These are phyloP conservation scores for Thaumatotibia leucotreta DNA, from an alignment of 1,140 invertebrate species.

Conservation along the genomic window DNA sequence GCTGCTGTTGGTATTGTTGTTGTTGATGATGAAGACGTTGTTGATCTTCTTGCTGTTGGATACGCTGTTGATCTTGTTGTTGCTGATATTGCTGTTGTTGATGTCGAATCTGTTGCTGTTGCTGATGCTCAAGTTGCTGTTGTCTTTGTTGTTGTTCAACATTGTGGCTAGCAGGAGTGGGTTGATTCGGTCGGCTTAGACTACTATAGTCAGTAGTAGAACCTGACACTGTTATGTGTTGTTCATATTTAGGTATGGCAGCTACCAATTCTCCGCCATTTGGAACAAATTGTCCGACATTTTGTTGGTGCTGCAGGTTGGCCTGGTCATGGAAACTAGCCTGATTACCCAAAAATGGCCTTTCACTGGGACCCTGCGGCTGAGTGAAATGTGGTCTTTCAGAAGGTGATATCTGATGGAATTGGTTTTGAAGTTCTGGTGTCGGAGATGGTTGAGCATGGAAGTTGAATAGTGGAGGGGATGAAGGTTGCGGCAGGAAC, in stretches of 20 bases:
- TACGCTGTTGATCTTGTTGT: conserved; percentile 28
- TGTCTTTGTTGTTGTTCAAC: conserved; percentile 19
- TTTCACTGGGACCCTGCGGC: conserved; percentile 39
- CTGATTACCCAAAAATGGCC: conserved; percentile 38
- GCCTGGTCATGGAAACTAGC: conserved; percentile 39
- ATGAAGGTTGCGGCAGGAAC: conserved; percentile 64
- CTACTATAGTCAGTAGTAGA: conserved; percentile 40
- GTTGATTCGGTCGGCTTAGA: conserved; percentile 40
- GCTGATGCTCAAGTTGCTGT: conserved; percentile 35
- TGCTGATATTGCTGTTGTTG: conserved; percentile 38
- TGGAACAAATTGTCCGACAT: conserved; percentile 72
- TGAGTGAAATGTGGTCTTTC: conserved; percentile 23
- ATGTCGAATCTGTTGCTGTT: conserved; percentile 42
- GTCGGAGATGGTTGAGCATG: conserved; percentile 56
- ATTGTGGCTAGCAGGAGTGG: conserved; percentile 28
- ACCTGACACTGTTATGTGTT: conserved; percentile 80
- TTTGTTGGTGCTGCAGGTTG: conserved; percentile 51
- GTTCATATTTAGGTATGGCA: conserved; percentile 85
- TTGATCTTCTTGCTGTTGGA: conserved; percentile 24
- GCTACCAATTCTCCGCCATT: conserved; percentile 83
- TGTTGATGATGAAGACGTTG: conserved; percentile 50
- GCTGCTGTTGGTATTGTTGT: conserved; percentile 44
- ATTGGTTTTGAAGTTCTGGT: conserved; percentile 41
- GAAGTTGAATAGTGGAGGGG: conserved; percentile 59
- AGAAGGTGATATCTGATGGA: conserved; percentile 39